Conservation (phyloP, 1,140 invertebrate genomes). For the Drosophila simulans region DNA sequence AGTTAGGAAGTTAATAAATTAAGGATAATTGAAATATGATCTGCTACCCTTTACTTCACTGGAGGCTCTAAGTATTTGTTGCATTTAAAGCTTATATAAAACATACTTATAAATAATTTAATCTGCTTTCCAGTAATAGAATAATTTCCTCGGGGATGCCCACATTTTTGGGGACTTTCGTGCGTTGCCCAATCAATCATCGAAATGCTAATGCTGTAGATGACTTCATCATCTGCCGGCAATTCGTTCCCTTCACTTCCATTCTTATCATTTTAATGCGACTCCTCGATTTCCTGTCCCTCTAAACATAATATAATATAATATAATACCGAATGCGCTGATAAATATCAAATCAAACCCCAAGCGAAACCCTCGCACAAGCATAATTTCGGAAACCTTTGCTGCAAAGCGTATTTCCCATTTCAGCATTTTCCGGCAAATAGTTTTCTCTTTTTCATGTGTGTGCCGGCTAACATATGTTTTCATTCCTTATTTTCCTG, state of each 20-base stretch:
- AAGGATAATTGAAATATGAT: too few species aligned
- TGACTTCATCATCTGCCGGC: constrained; percentile 27
- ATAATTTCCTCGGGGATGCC: not conserved
- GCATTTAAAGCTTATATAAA: too few species aligned
- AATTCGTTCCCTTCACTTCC: not conserved
- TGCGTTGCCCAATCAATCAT: constrained; percentile 20
- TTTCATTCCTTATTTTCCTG: constrained; percentile 53
- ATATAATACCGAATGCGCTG: constrained; percentile 39
- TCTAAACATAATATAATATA: constrained; percentile 27
- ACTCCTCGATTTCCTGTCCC: not conserved
- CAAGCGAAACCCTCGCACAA: constrained; percentile 2
- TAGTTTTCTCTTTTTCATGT: constrained; percentile 38
- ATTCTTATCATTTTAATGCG: constrained; percentile 35
- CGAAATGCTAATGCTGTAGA: constrained; percentile 8
- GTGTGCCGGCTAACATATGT: constrained; percentile 39
- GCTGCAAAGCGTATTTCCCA: constrained; percentile 48
- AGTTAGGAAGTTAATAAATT: not conserved
- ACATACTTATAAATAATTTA: not conserved
- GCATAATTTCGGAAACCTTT: constrained; percentile 42
- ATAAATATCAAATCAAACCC: constrained; percentile 49
- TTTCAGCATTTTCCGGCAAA: constrained; percentile 44
- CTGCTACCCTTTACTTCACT: too few species aligned
- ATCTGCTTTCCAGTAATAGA: not conserved
- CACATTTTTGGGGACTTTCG: not conserved
- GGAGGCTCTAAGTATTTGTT: too few species aligned